Percentiles rank a stretch among this genome's conserved stretches.
These are phyloP conservation scores for Megaleporinus macrocephalus DNA, from an alignment of 2,113 vertebrate genomes.

Conservation along the genomic window DNA sequence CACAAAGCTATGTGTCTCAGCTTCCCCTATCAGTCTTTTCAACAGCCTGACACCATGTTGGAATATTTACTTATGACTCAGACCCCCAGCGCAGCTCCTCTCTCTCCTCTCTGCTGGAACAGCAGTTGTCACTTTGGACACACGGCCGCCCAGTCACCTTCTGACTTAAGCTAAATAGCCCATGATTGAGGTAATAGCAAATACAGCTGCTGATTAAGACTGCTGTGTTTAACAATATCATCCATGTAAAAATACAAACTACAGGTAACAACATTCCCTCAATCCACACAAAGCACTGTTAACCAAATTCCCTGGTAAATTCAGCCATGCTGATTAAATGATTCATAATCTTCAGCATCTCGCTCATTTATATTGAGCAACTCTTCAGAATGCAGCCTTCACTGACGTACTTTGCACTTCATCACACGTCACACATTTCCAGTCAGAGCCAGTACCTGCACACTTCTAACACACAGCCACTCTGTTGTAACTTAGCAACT, in stretches of 20 bases:
- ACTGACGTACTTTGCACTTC: no score
- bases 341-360: no score
- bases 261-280: no score
- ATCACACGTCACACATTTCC: no score
- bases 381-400: no score
- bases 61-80: slow-evolving; percentile 26
- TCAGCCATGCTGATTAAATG: no score
- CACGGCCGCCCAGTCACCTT: slow-evolving; percentile 1
- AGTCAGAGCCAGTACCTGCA: no score
- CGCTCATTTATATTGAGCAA: no score
- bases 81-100: slow-evolving; percentile 46
- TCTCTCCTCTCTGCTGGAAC: slow-evolving; percentile 7
- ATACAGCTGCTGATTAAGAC: background rate
- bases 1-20: slow-evolving; percentile 57
- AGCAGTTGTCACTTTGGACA: slow-evolving; percentile 6
- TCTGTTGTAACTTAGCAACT: no score
- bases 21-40: slow-evolving; percentile 65
- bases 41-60: slow-evolving; percentile 67
- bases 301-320: no score
- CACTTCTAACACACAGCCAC: no score
- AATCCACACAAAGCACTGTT: no score
- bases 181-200: background rate
- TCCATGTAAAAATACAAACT: background rate
- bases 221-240: background rate
- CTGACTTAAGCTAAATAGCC: background rate